Evolutionary conservation across 2,888 invertebrate species (phyloP), one percentile per base, ranked within the genome.

Genomic region (Melitaea athalia): DNA sequence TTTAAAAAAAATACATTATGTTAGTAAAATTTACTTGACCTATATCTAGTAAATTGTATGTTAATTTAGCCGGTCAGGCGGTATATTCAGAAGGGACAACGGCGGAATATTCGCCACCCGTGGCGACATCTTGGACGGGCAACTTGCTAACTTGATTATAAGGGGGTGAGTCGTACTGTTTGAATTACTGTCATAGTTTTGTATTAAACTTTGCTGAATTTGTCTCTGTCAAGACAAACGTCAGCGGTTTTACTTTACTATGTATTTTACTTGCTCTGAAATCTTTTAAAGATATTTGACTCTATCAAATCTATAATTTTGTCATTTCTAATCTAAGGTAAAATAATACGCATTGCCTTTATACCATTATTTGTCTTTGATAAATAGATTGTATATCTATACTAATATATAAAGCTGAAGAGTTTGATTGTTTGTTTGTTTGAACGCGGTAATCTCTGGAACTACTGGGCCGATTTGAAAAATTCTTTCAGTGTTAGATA

Each of bases 61-160:
- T 83, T 88, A 90, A 89, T 89, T 88, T 80, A 82, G 79, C 80
- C 81, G 79, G 79, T 76, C 78, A 77, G 77, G 77, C 77, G 75
- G 78, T 80, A 79, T 77, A 78, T 80, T 80, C 76, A 75, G 77
- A 75, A 82, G 85, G 86, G 87, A 87, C 85, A 85, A 78, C 81
- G 85, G 84, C 80, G 79, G 80, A 81, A 83, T 83, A 85, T 84
- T 84, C 81, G 74, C 77, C 77, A 80, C 77, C 79, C 80, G 78
- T 79, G 83, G 87, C 83, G 84, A 87, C 88, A 87, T 89, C 89
- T 88, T 84, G 85, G 85, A 80, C 81, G 75, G 70, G 73, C 67
- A 79, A 84, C 82, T 86, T 81, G 77, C 80, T 84, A 89, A 90
- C 89, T 89, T 86, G 88, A 90, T 89, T 89, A 89, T 86, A 81